Percentiles rank a stretch among this genome's conserved stretches.
Evolutionary conservation across 2,888 invertebrate species (phyloP).

Genomic region (Hemistola chrysoprasaria): DNA sequence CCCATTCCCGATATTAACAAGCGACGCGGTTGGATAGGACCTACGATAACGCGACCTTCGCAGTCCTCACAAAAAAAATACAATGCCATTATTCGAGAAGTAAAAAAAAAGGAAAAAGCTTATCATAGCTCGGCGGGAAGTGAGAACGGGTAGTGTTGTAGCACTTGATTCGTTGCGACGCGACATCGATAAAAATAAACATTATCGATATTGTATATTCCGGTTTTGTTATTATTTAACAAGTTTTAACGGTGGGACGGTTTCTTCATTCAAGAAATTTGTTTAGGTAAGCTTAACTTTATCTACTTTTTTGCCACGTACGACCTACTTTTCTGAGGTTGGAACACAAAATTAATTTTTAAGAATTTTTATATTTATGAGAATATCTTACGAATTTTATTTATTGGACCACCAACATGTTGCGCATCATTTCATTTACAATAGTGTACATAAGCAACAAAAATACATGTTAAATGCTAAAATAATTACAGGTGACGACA

Average conservation of each 20-base stretch:
- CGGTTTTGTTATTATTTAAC: not conserved
- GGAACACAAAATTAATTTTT: no score
- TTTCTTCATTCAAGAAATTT: conserved; percentile 24
- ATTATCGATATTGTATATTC: conserved; percentile 10
- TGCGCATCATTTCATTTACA: no score
- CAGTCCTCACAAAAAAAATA: conserved; percentile 46
- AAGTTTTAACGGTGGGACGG: conserved; percentile 10
- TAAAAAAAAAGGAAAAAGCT: conserved; percentile 42
- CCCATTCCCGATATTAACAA: conserved; percentile 17
- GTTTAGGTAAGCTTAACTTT: no score
- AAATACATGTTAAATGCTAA: no score
- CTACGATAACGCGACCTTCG: conserved; percentile 48
- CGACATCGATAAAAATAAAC: conserved; percentile 24
- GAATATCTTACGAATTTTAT: no score
- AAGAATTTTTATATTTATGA: no score
- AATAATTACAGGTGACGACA: no score
- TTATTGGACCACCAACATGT: no score
- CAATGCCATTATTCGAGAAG: conserved; percentile 53
- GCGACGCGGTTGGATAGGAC: conserved; percentile 40
- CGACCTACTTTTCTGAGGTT: no score
- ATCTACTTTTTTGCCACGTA: no score
- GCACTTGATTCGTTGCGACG: conserved; percentile 2
- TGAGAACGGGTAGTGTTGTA: conserved; percentile 41
- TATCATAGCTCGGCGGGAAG: conserved; percentile 50
- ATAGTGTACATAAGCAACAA: no score